Conservation (phyloP, 2,888 invertebrate genomes). For the Callosobruchus maculatus region DNA sequence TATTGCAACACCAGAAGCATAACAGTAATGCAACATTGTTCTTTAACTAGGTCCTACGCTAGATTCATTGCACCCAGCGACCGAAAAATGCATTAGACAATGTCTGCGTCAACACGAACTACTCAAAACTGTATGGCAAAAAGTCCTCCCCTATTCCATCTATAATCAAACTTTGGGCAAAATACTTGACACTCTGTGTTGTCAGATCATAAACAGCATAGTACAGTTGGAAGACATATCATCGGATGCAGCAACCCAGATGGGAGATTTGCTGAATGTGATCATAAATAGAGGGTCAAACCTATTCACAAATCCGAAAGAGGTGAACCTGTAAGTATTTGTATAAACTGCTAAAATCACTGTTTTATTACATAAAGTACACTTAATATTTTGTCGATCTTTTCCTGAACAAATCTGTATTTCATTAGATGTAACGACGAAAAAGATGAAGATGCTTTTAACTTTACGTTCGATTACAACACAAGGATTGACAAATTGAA, state of each 20-base stretch:
- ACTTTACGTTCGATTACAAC: too few relatives aligned
- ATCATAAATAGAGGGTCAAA: constrained; percentile 69
- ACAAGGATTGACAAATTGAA: too few relatives aligned
- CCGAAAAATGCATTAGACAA: constrained; percentile 74
- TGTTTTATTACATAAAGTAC: too few relatives aligned
- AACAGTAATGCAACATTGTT: too few relatives aligned
- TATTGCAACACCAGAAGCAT: too few relatives aligned
- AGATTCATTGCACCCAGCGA: constrained; percentile 57
- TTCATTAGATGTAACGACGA: too few relatives aligned
- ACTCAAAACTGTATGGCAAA: constrained; percentile 83
- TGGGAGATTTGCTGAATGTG: constrained; percentile 72
- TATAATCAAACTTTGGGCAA: constrained; percentile 69
- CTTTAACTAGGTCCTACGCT: constrained; percentile 41
- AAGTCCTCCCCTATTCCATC: constrained; percentile 72
- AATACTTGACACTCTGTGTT: constrained; percentile 53
- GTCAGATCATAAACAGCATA: constrained; percentile 64
- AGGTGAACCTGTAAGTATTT: constrained; percentile 54
- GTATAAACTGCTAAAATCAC: too few relatives aligned
- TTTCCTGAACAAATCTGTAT: too few relatives aligned
- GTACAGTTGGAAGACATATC: constrained; percentile 82
- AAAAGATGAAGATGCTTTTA: too few relatives aligned
- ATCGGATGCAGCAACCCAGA: constrained; percentile 73
- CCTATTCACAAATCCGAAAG: constrained; percentile 65
- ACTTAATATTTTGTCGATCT: too few relatives aligned
- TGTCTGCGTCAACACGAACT: constrained; percentile 80